Percentiles rank a stretch among this genome's conserved stretches.
Evolutionary conservation across 2,888 invertebrate species (phyloP).

Genomic region (Acleris literana): DNA sequence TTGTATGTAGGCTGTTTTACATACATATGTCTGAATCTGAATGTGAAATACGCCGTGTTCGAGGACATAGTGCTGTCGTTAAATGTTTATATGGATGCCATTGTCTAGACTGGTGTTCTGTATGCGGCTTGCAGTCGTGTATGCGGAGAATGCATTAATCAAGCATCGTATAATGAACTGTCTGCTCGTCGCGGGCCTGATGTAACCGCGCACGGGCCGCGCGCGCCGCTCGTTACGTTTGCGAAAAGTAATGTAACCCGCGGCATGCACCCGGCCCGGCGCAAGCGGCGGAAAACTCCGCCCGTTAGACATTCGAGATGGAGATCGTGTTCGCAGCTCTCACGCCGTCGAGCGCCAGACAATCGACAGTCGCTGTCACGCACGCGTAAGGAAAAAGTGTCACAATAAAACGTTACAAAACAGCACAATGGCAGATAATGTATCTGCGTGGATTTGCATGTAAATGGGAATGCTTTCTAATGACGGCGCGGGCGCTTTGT

Average conservation of each 20-base stretch:
- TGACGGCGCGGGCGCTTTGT: conserved; percentile 53
- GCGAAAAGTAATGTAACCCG: conserved; percentile 1
- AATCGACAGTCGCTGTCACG: conserved; percentile 7
- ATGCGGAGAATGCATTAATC: not conserved
- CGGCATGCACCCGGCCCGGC: not conserved
- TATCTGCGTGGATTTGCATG: conserved; percentile 58
- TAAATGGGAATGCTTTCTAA: conserved; percentile 75
- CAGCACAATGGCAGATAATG: conserved; percentile 35
- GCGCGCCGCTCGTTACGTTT: not conserved
- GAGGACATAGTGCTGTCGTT: not conserved
- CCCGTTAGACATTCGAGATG: not conserved
- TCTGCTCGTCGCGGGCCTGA: conserved; percentile 10
- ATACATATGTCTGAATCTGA: not conserved
- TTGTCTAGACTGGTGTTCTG: conserved; percentile 27
- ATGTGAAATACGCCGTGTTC: not conserved
- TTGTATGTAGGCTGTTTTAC: no score
- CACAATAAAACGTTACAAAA: conserved; percentile 35
- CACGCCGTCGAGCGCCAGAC: conserved; percentile 7
- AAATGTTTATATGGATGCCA: conserved; percentile 7
- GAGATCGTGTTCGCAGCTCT: conserved; percentile 1
- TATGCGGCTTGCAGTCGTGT: conserved; percentile 14
- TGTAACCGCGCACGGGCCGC: not conserved
- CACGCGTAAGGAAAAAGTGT: conserved; percentile 26
- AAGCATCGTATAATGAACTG: not conserved
- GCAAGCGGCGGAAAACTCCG: not conserved